Evolutionary conservation across 2,888 invertebrate genomes (phyloP), one percentile per base, ranked within the genome.

Genomic region (Calliopum simillimum): DNA sequence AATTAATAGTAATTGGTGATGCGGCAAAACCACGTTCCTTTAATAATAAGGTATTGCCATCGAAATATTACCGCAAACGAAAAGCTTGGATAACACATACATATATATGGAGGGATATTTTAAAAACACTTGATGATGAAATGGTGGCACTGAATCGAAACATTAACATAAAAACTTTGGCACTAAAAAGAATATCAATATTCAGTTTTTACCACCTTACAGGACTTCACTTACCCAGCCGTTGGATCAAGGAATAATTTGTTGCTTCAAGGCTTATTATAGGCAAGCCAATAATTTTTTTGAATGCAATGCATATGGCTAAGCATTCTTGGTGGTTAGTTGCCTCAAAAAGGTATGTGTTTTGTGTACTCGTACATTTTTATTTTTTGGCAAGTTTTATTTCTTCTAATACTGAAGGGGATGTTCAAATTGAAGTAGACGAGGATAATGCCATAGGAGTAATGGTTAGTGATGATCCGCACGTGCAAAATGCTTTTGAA

Each of bases 1-100:
- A 76, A 71, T 46, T 70, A 3, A 70, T 73, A 23, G 58, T 68
- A 11, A 73, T 74, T 71, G 73, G 73, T 25, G 74, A 76, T 58
- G 49, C 70, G 44, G 71, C 59, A 68, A 71, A 49, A 19, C 71
- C 65, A 14, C 53, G 71, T 14, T 74, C 68, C 53, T 75, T 76
- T 51, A 70, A 68, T 68, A 70, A 74, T 21, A 73, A 74, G 70
- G 33, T 41, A 2, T 16, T 73, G 14, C 73, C 75, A 23, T 53
- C 70, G 5, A 21, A 74, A 59, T 72, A 74, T 56, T 72, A 68
- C 43, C 72, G 62, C 21, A 64, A 73, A 16, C 65, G 70, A 41
- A 74, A 73, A 68, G 69, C 67, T 19, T 75, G 73, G 72, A 74
- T 73, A 73, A 73, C 73, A 12, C 68, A 72, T 63, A n/a, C n/a